These are phyloP conservation scores for Hexactinellida sp. DNA, from an alignment of 37 sponge, comb jelly and placozoan genomes.

Conservation along the genomic window DNA sequence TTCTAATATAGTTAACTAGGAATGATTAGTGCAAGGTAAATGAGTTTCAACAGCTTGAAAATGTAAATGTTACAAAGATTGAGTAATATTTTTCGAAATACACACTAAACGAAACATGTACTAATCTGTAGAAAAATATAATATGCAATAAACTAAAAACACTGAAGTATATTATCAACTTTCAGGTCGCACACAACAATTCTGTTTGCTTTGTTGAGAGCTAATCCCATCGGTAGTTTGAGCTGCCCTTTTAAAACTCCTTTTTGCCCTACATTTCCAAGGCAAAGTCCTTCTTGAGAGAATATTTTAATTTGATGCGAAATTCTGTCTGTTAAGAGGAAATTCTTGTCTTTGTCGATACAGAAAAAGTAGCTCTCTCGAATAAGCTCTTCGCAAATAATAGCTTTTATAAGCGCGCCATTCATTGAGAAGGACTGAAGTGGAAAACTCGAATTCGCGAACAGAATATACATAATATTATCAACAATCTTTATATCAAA, in stretches of 20 bases:
- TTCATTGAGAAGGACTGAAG: not conserved
- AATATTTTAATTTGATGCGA: not conserved
- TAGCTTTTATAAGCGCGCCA: not conserved
- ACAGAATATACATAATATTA: not conserved
- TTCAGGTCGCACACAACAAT: not conserved
- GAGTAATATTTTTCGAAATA: no score
- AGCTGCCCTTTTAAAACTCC: not conserved
- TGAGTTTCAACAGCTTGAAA: no score
- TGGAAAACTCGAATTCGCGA: not conserved
- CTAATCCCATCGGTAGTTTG: not conserved
- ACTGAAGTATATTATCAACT: constrained; percentile 12
- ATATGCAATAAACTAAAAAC: not conserved
- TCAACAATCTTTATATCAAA: constrained; percentile 3
- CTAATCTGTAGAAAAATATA: no score
- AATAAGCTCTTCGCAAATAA: not conserved
- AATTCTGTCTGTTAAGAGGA: not conserved
- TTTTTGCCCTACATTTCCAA: not conserved
- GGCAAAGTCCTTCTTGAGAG: not conserved
- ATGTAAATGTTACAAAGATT: no score
- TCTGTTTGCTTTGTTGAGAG: not conserved
- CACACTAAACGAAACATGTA: no score
- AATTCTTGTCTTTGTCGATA: not conserved
- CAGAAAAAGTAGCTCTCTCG: not conserved
- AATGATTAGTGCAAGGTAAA: no score
- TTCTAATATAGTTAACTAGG: no score